phyloP scores from a whole-genome alignment of 2,113 vertebrate species.

The human (Homo sapiens) region GRCh38 chr1:49180001-49180500 shows the following conservation, averaged over 20 bases:
- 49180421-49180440: background rate
- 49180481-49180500: background rate
- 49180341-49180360: background rate
- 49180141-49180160: too few relatives aligned
- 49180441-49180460: constrained; percentile 9
- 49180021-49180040: too few relatives aligned
- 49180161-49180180: too few relatives aligned
- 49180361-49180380: background rate
- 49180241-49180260: background rate
- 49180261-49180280: background rate
- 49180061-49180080: too few relatives aligned
- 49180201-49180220: background rate
- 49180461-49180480: background rate
- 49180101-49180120: too few relatives aligned
- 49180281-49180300: background rate
- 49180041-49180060: too few relatives aligned
- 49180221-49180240: background rate
- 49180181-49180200: background rate
- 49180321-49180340: background rate
- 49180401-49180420: constrained; percentile 3
- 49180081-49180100: too few relatives aligned
- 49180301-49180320: background rate
- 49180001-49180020: too few relatives aligned
- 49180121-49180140: too few relatives aligned
- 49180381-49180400: background rate